Conservation (phyloP, 2,113 vertebrate genomes). For the Sorex fumeus region DNA sequence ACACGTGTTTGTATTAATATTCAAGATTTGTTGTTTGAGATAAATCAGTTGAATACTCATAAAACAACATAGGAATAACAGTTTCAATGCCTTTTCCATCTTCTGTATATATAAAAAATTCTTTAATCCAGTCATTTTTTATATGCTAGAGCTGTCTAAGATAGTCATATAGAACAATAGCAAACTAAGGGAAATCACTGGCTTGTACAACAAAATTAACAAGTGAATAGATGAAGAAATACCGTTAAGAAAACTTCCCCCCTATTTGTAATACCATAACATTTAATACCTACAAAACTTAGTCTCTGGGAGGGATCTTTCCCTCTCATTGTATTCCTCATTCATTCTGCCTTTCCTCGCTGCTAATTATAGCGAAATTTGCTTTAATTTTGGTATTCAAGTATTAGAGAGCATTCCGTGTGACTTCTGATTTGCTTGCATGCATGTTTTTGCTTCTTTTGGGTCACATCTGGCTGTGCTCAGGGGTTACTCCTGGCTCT, state of each 20-base stretch:
- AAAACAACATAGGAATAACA: slow-evolving; percentile 67
- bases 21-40: slow-evolving; percentile 73
- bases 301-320: no score
- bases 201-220: slow-evolving; percentile 33
- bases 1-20: slow-evolving; percentile 77
- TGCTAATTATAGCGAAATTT: slow-evolving; percentile 74
- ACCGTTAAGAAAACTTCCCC: slow-evolving; percentile 59
- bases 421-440: background rate
- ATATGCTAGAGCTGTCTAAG: background rate
- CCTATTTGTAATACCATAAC: slow-evolving; percentile 28
- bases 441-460: no score
- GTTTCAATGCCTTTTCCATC: slow-evolving; percentile 53
- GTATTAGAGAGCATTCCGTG: slow-evolving; percentile 28
- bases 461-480: no score
- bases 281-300: no score
- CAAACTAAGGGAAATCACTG: slow-evolving; percentile 32
- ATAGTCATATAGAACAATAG: slow-evolving; percentile 25
- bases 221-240: slow-evolving; percentile 33
- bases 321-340: slow-evolving; percentile 32
- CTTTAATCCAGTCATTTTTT: background rate
- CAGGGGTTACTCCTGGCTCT: no score
- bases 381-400: slow-evolving; percentile 57
- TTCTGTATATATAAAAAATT: slow-evolving; percentile 60
- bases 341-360: slow-evolving; percentile 21
- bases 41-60: slow-evolving; percentile 71